Conservation (phyloP, 2,113 vertebrate species). For the Rhinoderma darwinii region DNA sequence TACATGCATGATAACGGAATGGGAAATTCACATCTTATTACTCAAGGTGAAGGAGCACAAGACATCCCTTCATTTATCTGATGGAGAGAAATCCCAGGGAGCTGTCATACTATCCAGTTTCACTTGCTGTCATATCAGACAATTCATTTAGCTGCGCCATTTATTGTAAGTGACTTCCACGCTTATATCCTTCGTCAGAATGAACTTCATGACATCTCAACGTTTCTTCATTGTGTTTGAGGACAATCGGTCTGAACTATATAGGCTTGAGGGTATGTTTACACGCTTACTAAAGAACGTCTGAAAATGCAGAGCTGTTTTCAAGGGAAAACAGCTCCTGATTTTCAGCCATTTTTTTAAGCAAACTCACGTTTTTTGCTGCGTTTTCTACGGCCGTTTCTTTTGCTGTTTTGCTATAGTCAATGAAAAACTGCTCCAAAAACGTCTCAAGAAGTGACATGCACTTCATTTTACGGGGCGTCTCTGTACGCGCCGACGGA, state of each 20-base stretch:
- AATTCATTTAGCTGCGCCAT: neutral
- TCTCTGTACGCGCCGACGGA: too few relatives aligned
- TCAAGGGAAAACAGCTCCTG: too few relatives aligned
- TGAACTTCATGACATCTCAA: neutral
- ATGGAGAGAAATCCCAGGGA: neutral
- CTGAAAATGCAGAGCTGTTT: too few relatives aligned
- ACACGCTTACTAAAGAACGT: too few relatives aligned
- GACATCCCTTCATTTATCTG: neutral
- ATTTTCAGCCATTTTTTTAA: too few relatives aligned
- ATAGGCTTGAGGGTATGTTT: too few relatives aligned
- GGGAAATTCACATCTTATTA: slow-evolving; percentile 21
- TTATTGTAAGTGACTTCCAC: neutral
- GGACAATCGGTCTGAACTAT: neutral
- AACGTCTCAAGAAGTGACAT: too few relatives aligned
- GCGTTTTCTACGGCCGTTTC: too few relatives aligned
- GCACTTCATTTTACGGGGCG: too few relatives aligned
- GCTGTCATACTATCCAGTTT: neutral
- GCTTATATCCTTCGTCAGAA: neutral
- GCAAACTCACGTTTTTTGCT: too few relatives aligned
- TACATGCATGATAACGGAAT: neutral
- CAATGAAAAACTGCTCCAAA: too few relatives aligned
- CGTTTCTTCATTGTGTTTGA: neutral
- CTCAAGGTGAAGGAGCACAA: neutral
- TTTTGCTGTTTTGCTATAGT: too few relatives aligned
- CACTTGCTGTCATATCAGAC: slow-evolving; percentile 19